A percentile compares a stretch with the other conserved stretches of the same genome.
Evolutionary conservation across 2,113 vertebrate species (phyloP).

Genomic region (Danionella cerebrum): DNA sequence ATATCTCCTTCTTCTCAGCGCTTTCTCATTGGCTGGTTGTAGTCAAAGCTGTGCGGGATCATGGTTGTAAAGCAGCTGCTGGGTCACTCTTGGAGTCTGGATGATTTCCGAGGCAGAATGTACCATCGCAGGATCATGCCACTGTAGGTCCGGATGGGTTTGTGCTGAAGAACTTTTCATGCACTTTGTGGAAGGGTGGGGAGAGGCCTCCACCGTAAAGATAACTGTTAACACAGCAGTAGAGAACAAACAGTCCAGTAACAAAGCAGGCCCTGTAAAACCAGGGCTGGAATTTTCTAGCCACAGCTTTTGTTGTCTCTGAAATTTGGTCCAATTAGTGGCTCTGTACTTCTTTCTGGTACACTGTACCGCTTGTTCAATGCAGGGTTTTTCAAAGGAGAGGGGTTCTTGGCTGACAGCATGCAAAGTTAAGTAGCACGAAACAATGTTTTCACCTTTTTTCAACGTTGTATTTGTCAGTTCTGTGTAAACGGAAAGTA

Average conservation of each 20-base stretch:
- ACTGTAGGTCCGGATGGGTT: background rate
- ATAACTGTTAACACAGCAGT: conserved; percentile 68
- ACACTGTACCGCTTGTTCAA: background rate
- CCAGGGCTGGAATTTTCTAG: conserved; percentile 65
- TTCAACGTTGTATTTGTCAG: background rate
- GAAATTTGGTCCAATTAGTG: conserved; percentile 67
- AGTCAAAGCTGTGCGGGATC: conserved; percentile 16
- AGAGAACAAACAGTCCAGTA: conserved; percentile 52
- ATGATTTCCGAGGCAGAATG: conserved; percentile 3
- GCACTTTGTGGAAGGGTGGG: conserved; percentile 35
- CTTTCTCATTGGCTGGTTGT: conserved; percentile 5
- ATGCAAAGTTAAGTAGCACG: background rate
- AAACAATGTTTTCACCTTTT: background rate
- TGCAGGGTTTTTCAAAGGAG: background rate
- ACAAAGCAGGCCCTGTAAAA: conserved; percentile 65
- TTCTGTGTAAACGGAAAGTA: background rate
- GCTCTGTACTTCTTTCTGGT: conserved; percentile 23
- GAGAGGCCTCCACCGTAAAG: conserved; percentile 40
- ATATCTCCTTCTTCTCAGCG: conserved; percentile 42
- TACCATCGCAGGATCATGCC: conserved; percentile 12
- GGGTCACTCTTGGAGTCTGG: background rate
- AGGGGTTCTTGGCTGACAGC: background rate
- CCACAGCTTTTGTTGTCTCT: conserved; percentile 60
- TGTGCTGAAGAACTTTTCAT: conserved; percentile 52
- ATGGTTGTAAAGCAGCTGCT: background rate